Base-by-base conservation (phyloP, 2,888 invertebrate species). In the Agrochola circellaris region DNA sequence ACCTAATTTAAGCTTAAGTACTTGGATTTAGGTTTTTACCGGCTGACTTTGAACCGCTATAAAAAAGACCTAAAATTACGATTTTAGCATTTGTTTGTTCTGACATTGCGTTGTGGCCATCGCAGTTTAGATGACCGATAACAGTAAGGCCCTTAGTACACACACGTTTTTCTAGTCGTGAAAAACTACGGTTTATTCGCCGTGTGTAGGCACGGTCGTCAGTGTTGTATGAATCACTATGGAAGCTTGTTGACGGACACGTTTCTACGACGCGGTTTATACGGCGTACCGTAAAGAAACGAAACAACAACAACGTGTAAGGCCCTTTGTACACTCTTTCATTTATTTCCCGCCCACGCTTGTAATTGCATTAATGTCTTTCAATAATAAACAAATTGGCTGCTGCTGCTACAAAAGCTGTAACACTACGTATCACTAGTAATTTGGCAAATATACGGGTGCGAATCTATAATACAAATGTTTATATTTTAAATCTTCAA, bases 1-100 rank as follows among this genome's bases (percentile, higher is more conserved):
- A 73, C 11, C 66, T 68, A 82, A 71, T 83, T 81, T 69, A 5
- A 68, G 42, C 51, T 68, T 69, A n/a, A 26, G 23, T 77, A 73
- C 48, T 66, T 60, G 51, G 23, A 60, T 67, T 58, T 54, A 26
- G 34, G 67, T 68, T 86, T 73, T 64, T 56, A 75, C 58, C 48
- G 34, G 17, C 8, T 2, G 30, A 75, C 61, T 71, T 60, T 42
- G 60, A 20, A 51, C 2, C 4, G 8, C 7, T 23, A n/a, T 2
- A 75, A 75, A 70, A 42, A 26, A 26, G 0, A 20, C 30, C 17
- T 30, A 45, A 58, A 17, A 34, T 5, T 34, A 38, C 20, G 11
- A 15, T 48, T 77, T 66, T 42, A 64, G 26, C 34, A 30, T 15
- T 71, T 73, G 48, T 84, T 68, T 26, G n/a, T 17, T 65, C 26